Base-by-base conservation (phyloP, 2,113 vertebrate genomes). In the Pituophis catenifer region DNA sequence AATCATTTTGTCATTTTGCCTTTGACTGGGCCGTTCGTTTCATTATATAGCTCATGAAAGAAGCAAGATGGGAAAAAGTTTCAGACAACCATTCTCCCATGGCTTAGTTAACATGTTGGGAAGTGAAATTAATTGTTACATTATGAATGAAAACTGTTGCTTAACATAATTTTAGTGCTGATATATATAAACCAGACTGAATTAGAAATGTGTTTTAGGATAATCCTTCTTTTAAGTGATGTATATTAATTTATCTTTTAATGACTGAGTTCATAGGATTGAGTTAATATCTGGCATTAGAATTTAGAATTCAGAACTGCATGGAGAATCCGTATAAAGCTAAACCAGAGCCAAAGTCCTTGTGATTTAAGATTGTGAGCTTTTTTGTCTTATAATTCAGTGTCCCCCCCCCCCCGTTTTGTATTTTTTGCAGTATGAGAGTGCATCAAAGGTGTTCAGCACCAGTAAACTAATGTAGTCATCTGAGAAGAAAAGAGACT, bases 371-470 rank as follows among this genome's bases (percentile, higher is more conserved):
- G 90, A 93, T 86, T 95, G 86, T 21, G 38, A 95, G 95, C 94
- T 95, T 44, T 91, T 96, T 95, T 95, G 95, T 92, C n/a, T 93
- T 92, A 96, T 96, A 96, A 96, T 97, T 94, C 87, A 95, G 33
- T 94, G 94, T 94, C 65, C 50, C 92, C 94, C 65, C 94, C 65
- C 26, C 92, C 95, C 89, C 87, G 97, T 92, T n/a, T 94, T 96
- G 52, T 15, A 50, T 88, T 95, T 89, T 55, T 93, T 95, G 95
- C 93, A 93, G 95, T 65, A 94, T 95, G 95, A 95, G 96, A 97
- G 81, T 0, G 8, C 90, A 97, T 97, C 96, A 98, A 97, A 98
- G 96, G 90, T 97, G 93, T 97, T 97, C 95, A 95, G 96, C 95
- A 95, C 93, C 97, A 97, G 96, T 96, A 97, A 96, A 95, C 95